Evolutionary conservation across 1,140 invertebrate species (phyloP).

Genomic region (Formica selysi): DNA sequence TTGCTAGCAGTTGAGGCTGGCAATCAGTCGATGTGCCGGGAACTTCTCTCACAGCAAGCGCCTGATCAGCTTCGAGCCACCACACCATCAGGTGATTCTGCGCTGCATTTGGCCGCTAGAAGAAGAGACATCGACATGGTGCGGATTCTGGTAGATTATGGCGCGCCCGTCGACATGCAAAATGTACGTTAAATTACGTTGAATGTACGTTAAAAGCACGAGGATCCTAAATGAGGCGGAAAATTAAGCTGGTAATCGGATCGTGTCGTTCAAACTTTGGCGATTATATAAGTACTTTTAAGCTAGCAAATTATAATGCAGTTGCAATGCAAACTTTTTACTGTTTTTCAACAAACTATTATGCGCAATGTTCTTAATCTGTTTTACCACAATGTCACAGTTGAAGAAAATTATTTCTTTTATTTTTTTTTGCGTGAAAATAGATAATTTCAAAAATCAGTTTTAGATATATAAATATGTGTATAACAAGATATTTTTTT

Average conservation of each 20-base stretch:
- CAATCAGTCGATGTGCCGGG: constrained; percentile 96
- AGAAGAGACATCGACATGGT: constrained; percentile 96
- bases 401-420: not conserved
- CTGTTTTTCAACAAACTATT: not conserved
- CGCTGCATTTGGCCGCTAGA: constrained; percentile 96
- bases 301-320: constrained; percentile 21
- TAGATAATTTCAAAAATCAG: not conserved
- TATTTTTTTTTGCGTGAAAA: not conserved
- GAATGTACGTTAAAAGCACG: constrained; percentile 1
- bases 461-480: not conserved
- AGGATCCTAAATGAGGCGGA: not conserved
- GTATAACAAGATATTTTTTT: not conserved
- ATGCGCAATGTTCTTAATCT: constrained; percentile 3
- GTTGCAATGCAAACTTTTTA: not conserved
- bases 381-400: not conserved
- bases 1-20: constrained; percentile 97
- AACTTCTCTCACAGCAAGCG: constrained; percentile 94
- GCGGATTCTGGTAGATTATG: constrained; percentile 95
- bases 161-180: constrained; percentile 95
- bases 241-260: constrained; percentile 13
- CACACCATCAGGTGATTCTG: constrained; percentile 93
- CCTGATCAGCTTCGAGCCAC: constrained; percentile 92
- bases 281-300: constrained; percentile 15
- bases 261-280: constrained; percentile 6
- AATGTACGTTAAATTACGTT: constrained; percentile 89